These are phyloP conservation scores for Periplaneta americana DNA, from an alignment of 1,140 invertebrate genomes.

Conservation along the genomic window DNA sequence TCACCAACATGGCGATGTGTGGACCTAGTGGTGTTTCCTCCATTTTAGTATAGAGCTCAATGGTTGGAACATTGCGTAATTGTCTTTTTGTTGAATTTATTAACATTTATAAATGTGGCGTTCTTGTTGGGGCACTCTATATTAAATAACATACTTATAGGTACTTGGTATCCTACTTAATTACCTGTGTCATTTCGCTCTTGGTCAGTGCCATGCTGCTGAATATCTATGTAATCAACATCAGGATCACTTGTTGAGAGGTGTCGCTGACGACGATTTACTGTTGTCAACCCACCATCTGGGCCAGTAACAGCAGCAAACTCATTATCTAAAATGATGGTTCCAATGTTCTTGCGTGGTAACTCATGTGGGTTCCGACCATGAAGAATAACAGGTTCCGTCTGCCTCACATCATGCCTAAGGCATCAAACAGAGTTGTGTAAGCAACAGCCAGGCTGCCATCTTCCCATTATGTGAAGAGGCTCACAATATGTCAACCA, in stretches of 20 bases:
- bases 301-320: constrained; percentile 68
- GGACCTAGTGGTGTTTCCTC: too few species aligned
- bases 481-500: too few species aligned
- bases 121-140: too few species aligned
- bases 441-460: not conserved
- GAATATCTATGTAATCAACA: constrained; percentile 69
- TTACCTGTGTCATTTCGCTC: constrained; percentile 10
- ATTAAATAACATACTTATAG: too few species aligned
- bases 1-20: too few species aligned
- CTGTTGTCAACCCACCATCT: constrained; percentile 66
- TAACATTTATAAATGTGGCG: too few species aligned
- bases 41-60: too few species aligned
- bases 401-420: constrained; percentile 38
- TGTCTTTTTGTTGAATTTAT: too few species aligned
- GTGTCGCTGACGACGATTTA: constrained; percentile 59
- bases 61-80: too few species aligned
- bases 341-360: constrained; percentile 47
- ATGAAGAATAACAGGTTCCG: constrained; percentile 55
- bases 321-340: constrained; percentile 40
- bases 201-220: constrained; percentile 33
- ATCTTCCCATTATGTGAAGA: not conserved
- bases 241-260: constrained; percentile 59
- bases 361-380: constrained; percentile 60
- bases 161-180: too few species aligned
- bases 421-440: constrained; percentile 6